Conservation (phyloP, 2,888 invertebrate species). For the Sisyra terminalis region DNA sequence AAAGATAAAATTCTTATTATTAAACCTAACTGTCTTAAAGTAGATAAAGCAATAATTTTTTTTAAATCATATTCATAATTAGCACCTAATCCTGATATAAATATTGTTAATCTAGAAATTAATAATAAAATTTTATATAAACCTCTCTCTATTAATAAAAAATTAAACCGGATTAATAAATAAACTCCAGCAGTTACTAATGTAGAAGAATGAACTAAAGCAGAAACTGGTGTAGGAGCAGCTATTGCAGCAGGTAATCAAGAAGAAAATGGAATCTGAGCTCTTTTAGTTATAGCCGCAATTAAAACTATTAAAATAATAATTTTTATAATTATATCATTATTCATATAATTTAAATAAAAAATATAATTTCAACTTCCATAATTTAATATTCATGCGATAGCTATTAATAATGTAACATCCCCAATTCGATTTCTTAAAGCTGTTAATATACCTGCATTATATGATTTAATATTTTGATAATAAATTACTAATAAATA, state of each 20-base stretch:
- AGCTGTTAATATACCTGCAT: not conserved
- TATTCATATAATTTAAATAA: not conserved
- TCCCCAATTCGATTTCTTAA: constrained; percentile 50
- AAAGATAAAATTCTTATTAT: constrained; percentile 51
- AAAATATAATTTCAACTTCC: not conserved
- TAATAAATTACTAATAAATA: too few relatives aligned
- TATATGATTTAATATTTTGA: too few relatives aligned
- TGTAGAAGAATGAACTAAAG: constrained; percentile 63
- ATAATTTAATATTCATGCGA: constrained; percentile 28
- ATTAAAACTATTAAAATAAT: constrained; percentile 20
- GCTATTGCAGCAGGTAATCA: constrained; percentile 62
- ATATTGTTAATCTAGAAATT: constrained; percentile 38
- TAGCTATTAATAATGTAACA: constrained; percentile 43
- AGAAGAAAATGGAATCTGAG: constrained; percentile 65
- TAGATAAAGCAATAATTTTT: constrained; percentile 64
- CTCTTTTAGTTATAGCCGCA: constrained; percentile 57
- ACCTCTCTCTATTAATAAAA: too few relatives aligned
- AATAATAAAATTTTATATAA: constrained; percentile 38
- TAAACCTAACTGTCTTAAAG: constrained; percentile 56
- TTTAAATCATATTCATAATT: constrained; percentile 54
- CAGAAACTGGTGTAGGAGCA: constrained; percentile 58
- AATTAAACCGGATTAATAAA: constrained; percentile 53
- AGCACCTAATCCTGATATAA: too few relatives aligned
- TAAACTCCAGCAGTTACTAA: constrained; percentile 58
- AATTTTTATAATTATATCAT: not conserved